A percentile compares a stretch with the other conserved stretches of the same genome.
These are phyloP conservation scores for Sinodicranocentrus sp. DNA, from an alignment of 2,888 invertebrate genomes.

Conservation along the genomic window DNA sequence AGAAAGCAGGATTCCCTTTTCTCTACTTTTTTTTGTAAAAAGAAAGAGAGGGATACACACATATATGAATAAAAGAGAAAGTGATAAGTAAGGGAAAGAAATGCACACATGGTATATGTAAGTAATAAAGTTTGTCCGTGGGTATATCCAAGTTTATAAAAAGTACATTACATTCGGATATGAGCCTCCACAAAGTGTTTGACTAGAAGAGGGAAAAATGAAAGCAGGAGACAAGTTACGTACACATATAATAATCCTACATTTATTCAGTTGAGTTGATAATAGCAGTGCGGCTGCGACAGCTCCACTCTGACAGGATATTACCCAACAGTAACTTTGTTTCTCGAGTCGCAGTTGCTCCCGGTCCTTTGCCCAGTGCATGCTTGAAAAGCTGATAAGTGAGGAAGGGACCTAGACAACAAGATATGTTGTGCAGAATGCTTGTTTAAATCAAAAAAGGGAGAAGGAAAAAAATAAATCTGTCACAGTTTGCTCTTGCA, in stretches of 20 bases:
- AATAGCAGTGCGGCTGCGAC: background rate
- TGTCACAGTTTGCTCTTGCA: no score
- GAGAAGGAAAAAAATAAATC: no score
- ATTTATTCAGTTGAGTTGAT: no score
- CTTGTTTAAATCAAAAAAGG: no score
- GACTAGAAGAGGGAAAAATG: no score
- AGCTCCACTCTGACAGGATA: background rate
- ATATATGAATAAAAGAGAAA: conserved; percentile 7
- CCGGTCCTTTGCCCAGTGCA: conserved; percentile 38
- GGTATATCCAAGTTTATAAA: conserved; percentile 21
- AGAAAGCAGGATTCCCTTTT: background rate
- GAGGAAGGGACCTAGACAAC: no score
- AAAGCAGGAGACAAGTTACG: no score
- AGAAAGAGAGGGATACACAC: conserved; percentile 8
- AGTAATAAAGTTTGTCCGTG: conserved; percentile 32
- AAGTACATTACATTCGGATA: background rate
- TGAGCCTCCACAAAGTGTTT: no score
- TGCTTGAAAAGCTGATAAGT: background rate
- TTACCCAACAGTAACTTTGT: background rate
- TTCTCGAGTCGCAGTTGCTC: conserved; percentile 26
- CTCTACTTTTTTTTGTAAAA: background rate
- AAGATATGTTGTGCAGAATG: no score
- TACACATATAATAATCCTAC: no score
- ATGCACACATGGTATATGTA: background rate
- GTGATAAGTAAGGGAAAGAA: background rate